phyloP scores from a whole-genome alignment of 2,797 vertebrate species.

The Girardinus metallicus region DNA sequence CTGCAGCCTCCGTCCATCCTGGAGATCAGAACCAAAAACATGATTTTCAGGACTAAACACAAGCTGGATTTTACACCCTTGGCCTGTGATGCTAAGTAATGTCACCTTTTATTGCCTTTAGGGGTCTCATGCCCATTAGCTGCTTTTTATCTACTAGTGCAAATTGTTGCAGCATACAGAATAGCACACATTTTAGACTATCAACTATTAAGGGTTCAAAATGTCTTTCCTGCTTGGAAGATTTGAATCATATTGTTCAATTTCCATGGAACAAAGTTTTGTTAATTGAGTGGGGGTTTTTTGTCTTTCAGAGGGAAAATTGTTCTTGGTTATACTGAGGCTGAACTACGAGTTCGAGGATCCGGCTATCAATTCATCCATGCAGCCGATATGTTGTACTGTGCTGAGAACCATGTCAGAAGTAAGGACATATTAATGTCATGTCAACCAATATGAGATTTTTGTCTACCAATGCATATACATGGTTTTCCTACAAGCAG shows the following conservation, averaged over 20 bases:
- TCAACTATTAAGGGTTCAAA: background rate
- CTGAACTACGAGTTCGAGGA: slow-evolving; percentile 78
- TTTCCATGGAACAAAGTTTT: background rate
- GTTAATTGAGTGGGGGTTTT: background rate
- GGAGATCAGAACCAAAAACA: slow-evolving; percentile 84
- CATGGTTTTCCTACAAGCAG: background rate
- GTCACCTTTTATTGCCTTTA: background rate
- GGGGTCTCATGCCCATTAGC: background rate
- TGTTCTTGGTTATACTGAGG: slow-evolving; percentile 80
- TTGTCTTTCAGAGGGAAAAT: slow-evolving; percentile 74
- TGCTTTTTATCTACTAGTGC: background rate
- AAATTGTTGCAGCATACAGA: background rate
- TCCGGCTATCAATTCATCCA: slow-evolving; percentile 84
- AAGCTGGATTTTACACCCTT: slow-evolving; percentile 88
- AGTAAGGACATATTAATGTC: slow-evolving; percentile 64
- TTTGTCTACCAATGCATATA: background rate
- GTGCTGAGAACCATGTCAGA: slow-evolving; percentile 80
- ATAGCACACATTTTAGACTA: no score
- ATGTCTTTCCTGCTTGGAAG: background rate
- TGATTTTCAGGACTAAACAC: slow-evolving; percentile 89
- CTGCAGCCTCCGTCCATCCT: slow-evolving; percentile 84
- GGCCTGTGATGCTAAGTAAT: slow-evolving; percentile 86
- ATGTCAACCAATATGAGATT: background rate
- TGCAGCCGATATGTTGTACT: slow-evolving; percentile 81
- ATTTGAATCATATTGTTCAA: background rate